phyloP scores from a whole-genome alignment of 2,797 vertebrate species.

The Danio jaintianensis region DNA sequence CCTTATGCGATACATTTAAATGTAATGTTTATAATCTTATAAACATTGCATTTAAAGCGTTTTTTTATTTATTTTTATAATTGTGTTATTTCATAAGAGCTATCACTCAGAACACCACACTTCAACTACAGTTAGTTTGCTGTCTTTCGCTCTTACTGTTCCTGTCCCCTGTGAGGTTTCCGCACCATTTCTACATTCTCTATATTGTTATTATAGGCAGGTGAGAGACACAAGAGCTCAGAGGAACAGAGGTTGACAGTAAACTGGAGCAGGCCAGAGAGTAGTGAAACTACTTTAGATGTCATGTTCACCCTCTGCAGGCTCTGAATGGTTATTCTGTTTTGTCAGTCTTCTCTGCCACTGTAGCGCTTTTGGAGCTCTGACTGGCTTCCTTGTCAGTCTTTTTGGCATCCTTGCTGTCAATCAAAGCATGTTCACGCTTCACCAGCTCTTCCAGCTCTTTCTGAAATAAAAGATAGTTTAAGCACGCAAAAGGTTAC shows the following conservation, averaged over 20 bases:
- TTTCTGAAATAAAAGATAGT: constrained; percentile 69
- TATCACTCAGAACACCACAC: background rate
- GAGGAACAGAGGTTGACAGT: background rate
- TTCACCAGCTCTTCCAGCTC: constrained; percentile 87
- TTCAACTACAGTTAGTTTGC: background rate
- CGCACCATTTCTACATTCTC: background rate
- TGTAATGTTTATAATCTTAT: background rate
- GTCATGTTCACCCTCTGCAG: background rate
- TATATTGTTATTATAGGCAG: constrained; percentile 19
- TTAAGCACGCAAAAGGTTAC: background rate
- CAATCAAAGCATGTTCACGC: constrained; percentile 84
- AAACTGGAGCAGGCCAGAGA: background rate
- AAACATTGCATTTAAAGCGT: constrained; percentile 25
- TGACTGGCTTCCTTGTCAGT: constrained; percentile 44
- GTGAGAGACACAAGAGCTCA: background rate
- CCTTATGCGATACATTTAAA: background rate
- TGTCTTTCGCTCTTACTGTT: background rate
- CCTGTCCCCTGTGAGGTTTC: background rate
- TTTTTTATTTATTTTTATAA: constrained; percentile 14
- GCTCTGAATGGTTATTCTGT: constrained; percentile 64
- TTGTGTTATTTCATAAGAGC: background rate
- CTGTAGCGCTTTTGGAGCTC: constrained; percentile 59
- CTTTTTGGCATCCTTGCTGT: constrained; percentile 71
- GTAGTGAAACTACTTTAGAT: background rate
- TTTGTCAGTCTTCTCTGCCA: constrained; percentile 63